A percentile compares a stretch with the other conserved stretches of the same genome.
Evolutionary conservation across 2,797 vertebrate genomes (phyloP).

Genomic region (Artibeus lituratus): DNA sequence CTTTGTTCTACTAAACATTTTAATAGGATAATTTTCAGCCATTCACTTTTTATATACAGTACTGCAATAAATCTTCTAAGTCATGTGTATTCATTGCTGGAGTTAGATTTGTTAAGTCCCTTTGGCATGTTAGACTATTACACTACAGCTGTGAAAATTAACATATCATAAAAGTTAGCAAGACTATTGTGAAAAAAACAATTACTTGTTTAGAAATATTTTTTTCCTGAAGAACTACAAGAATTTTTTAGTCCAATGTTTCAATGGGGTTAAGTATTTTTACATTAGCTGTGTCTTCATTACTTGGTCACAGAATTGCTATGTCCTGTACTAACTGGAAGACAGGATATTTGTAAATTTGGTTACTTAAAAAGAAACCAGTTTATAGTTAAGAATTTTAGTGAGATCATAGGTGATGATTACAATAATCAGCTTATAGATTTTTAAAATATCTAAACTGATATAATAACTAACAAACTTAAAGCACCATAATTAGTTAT

Average conservation of each 20-base stretch:
- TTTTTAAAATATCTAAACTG: constrained; percentile 4
- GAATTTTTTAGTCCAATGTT: not conserved
- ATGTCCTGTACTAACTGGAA: not conserved
- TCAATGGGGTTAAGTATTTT: not conserved
- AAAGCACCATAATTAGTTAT: not conserved
- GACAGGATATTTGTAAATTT: not conserved
- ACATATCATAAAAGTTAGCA: not conserved
- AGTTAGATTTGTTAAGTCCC: not conserved
- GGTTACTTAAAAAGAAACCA: constrained; percentile 14
- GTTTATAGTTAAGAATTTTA: not conserved
- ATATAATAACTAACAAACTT: not conserved
- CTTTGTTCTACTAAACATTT: not conserved
- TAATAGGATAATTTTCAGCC: not conserved
- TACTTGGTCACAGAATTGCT: not conserved
- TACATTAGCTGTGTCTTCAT: not conserved
- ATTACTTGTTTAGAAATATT: not conserved
- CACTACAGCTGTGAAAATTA: not conserved
- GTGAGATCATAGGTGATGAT: not conserved
- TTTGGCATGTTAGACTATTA: not conserved
- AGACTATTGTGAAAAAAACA: constrained; percentile 1
- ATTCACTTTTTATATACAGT: not conserved
- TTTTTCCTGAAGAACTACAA: not conserved
- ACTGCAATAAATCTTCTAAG: not conserved
- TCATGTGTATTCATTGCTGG: not conserved
- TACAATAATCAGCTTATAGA: constrained; percentile 15